A percentile compares a stretch with the other conserved stretches of the same genome.
Conservation (phyloP, 1,140 invertebrate genomes). For the Anadara kagoshimensis region DNA sequence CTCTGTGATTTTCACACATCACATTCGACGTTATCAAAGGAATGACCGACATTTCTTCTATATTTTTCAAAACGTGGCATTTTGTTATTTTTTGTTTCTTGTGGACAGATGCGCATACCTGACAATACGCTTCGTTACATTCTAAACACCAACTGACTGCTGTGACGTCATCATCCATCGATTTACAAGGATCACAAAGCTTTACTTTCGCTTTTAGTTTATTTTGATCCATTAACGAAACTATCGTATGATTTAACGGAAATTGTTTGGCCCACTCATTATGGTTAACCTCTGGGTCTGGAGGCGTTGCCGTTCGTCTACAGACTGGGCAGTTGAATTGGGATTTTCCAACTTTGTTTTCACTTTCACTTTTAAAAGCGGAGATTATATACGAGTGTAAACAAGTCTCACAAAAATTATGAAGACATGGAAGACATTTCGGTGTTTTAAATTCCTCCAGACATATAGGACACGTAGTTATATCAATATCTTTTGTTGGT, state of each 20-base stretch:
- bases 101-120: conserved; percentile 42
- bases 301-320: conserved; percentile 10
- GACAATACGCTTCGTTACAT: conserved; percentile 45
- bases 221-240: conserved; percentile 41
- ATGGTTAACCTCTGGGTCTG: conserved; percentile 12
- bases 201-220: conserved; percentile 30
- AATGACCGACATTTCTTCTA: conserved; percentile 6
- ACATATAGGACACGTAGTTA: too few species aligned
- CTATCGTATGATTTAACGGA: conserved; percentile 41
- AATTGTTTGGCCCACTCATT: conserved; percentile 27
- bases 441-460: too few species aligned
- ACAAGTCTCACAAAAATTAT: too few species aligned
- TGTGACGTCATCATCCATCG: conserved; percentile 23
- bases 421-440: too few species aligned
- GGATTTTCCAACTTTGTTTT: not conserved
- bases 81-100: conserved; percentile 35
- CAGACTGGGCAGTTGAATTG: conserved; percentile 34
- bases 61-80: conserved; percentile 38
- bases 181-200: conserved; percentile 42
- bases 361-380: too few species aligned
- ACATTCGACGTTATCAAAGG: too few species aligned
- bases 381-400: too few species aligned
- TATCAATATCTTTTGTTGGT: too few species aligned
- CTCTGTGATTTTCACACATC: conserved; percentile 4
- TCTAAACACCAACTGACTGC: conserved; percentile 48